A percentile compares a stretch with the other conserved stretches of the same genome.
These are phyloP conservation scores for Solenopsis invicta DNA, from an alignment of 1,140 invertebrate species.

Conservation along the genomic window DNA sequence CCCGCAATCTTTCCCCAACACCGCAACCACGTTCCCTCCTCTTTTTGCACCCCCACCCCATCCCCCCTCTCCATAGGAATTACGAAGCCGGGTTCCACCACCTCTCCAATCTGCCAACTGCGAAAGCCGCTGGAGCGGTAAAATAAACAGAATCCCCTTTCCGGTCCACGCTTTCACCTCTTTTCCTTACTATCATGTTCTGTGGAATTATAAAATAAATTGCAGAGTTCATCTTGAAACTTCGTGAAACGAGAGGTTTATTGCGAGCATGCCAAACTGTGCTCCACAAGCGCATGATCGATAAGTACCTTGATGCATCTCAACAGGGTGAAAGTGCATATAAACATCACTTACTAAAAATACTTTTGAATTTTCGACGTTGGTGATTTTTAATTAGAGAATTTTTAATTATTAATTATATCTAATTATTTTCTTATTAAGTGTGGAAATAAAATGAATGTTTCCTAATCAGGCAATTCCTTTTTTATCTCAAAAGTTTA, in stretches of 20 bases:
- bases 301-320: neutral
- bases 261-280: neutral
- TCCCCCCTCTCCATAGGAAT: conserved; percentile 22
- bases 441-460: neutral
- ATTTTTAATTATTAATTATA: neutral
- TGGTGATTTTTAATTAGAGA: neutral
- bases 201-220: conserved; percentile 58
- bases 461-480: neutral
- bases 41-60: conserved; percentile 37
- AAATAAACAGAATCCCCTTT: conserved; percentile 57
- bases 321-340: neutral
- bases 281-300: conserved; percentile 14
- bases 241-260: neutral
- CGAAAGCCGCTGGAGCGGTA: conserved; percentile 32
- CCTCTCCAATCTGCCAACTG: conserved; percentile 51
- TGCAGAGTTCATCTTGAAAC: conserved; percentile 36
- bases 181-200: conserved; percentile 21
- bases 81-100: conserved; percentile 34
- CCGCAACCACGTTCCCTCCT: conserved; percentile 46
- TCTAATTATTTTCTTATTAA: neutral
- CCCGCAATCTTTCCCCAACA: conserved; percentile 69
- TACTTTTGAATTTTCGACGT: neutral
- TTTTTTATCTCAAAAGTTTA: neutral
- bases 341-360: neutral
- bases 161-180: neutral